phyloP scores from a whole-genome alignment of 2,797 vertebrate genomes.

The Pteropus rufus region DNA sequence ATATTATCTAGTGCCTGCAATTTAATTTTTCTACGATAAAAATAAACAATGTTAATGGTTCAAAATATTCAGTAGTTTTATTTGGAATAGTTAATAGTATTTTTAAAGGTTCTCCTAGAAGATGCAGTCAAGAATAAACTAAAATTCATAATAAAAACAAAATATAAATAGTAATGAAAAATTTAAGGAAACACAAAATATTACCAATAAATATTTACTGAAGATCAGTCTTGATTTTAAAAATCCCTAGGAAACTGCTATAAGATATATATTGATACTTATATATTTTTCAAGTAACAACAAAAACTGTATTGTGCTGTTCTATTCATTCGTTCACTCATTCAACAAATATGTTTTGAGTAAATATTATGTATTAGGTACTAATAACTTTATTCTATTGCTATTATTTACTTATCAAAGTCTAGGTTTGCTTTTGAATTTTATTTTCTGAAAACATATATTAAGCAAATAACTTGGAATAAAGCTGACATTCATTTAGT shows the following conservation, averaged over 20 bases:
- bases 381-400: conserved; percentile 20
- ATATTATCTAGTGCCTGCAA: conserved; percentile 8
- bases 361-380: neutral
- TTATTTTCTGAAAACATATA: conserved; percentile 51
- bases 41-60: conserved; percentile 67
- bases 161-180: conserved; percentile 49
- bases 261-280: neutral
- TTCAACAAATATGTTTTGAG: conserved; percentile 12
- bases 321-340: neutral
- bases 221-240: conserved; percentile 57
- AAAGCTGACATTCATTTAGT: conserved; percentile 21
- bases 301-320: neutral
- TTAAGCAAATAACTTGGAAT: conserved; percentile 49
- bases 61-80: conserved; percentile 57
- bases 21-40: conserved; percentile 64
- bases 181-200: conserved; percentile 45
- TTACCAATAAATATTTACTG: conserved; percentile 52
- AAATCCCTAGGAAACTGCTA: conserved; percentile 21
- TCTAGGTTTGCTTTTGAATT: conserved; percentile 38
- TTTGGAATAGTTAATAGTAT: conserved; percentile 57
- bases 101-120: conserved; percentile 56
- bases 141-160: conserved; percentile 70
- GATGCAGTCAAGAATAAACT: conserved; percentile 53
- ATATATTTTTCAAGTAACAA: conserved; percentile 2
- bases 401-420: conserved; percentile 35